Evolutionary conservation across 2,888 invertebrate species (phyloP).

Genomic region (Alcis repandata): DNA sequence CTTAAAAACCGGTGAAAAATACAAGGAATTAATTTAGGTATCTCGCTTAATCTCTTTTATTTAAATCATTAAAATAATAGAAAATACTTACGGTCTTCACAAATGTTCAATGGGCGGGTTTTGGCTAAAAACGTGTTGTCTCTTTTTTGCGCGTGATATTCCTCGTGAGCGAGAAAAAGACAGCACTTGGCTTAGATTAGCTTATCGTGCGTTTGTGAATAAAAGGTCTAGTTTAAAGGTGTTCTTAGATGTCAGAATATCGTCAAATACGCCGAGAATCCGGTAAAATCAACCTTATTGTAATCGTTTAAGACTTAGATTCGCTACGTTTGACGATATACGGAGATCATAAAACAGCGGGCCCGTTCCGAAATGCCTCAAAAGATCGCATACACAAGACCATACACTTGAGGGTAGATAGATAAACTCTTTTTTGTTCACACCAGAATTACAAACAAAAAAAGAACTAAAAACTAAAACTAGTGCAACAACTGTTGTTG

Average conservation of each 20-base stretch:
- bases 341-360: too few relatives aligned
- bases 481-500: too few relatives aligned
- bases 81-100: background rate
- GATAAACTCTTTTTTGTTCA: too few relatives aligned
- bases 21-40: slow-evolving; percentile 50
- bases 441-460: too few relatives aligned
- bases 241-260: background rate
- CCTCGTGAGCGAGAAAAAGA: background rate
- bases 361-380: too few relatives aligned
- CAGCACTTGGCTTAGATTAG: background rate
- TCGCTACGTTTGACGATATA: too few relatives aligned
- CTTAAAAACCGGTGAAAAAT: slow-evolving; percentile 45
- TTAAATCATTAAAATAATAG: background rate
- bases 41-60: slow-evolving; percentile 30
- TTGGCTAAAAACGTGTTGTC: background rate
- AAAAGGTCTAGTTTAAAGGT: background rate
- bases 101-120: background rate
- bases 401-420: too few relatives aligned
- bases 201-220: background rate
- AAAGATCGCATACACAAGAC: too few relatives aligned
- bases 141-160: background rate
- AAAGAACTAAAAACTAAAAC: too few relatives aligned
- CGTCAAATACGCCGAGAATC: background rate
- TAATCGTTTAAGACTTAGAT: too few relatives aligned
- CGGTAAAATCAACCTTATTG: too few relatives aligned